These are phyloP conservation scores for Mythimna albipuncta DNA, from an alignment of 2,888 invertebrate species.

Conservation along the genomic window DNA sequence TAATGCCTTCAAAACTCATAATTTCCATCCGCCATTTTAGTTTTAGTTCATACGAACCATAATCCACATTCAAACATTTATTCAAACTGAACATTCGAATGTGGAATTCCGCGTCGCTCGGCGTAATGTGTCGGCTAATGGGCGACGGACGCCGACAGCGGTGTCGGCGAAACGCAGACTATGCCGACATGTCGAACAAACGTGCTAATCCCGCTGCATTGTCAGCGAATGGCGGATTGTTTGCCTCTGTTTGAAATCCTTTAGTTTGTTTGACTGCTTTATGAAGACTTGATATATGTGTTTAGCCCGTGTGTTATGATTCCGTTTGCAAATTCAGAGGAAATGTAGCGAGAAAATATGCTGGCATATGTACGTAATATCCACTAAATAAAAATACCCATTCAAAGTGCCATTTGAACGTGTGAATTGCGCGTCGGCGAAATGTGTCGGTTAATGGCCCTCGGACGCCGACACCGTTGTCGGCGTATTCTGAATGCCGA, in stretches of 20 bases:
- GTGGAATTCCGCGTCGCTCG: slow-evolving; percentile 16
- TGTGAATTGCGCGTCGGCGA: slow-evolving; percentile 58
- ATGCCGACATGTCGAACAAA: slow-evolving; percentile 46
- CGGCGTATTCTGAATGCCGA: slow-evolving; percentile 49
- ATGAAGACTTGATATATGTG: not conserved
- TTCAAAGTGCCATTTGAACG: slow-evolving; percentile 58
- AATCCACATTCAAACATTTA: slow-evolving; percentile 44
- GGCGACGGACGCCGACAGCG: slow-evolving; percentile 31
- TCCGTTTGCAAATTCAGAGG: slow-evolving; percentile 16
- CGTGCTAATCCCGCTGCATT: slow-evolving; percentile 42
- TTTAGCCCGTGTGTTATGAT: not conserved
- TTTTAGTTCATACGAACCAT: slow-evolving; percentile 26
- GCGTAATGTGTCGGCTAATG: slow-evolving; percentile 44
- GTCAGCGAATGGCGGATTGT: slow-evolving; percentile 44
- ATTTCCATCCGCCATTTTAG: slow-evolving; percentile 23
- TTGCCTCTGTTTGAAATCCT: slow-evolving; percentile 34
- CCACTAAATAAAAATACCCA: slow-evolving; percentile 61
- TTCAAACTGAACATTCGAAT: slow-evolving; percentile 32
- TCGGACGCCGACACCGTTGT: slow-evolving; percentile 55
- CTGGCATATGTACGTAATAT: slow-evolving; percentile 40
- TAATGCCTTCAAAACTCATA: slow-evolving; percentile 12
- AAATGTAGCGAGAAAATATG: slow-evolving; percentile 41
- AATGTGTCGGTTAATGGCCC: slow-evolving; percentile 58
- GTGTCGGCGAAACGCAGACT: slow-evolving; percentile 38
- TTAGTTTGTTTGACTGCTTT: not conserved